These are phyloP conservation scores for Meteorus colon DNA, from an alignment of 2,888 invertebrate species.

Conservation along the genomic window DNA sequence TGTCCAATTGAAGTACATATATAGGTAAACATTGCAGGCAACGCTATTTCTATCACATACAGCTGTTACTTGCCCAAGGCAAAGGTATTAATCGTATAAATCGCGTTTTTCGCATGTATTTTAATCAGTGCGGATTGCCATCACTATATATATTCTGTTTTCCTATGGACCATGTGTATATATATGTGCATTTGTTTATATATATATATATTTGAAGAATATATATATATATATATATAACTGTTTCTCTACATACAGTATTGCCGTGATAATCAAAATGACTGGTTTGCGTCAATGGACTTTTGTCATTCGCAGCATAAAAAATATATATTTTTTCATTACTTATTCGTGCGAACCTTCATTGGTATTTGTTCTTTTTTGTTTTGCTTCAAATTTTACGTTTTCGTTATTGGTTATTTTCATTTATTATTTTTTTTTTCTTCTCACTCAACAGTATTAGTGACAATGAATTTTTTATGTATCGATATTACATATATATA, in stretches of 20 bases:
- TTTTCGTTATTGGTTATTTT: background rate
- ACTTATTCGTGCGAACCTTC: background rate
- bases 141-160: conserved; percentile 16
- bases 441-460: background rate
- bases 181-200: conserved; percentile 1
- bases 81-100: conserved; percentile 26
- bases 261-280: background rate
- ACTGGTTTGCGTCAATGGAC: conserved; percentile 8
- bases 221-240: conserved; percentile 8
- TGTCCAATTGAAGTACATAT: conserved; percentile 30
- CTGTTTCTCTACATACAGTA: conserved; percentile 10
- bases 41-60: conserved; percentile 21
- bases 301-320: conserved; percentile 16
- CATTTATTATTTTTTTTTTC: background rate
- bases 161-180: conserved; percentile 17
- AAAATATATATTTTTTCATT: background rate
- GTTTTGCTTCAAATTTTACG: background rate
- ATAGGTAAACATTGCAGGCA: conserved; percentile 19
- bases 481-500: background rate
- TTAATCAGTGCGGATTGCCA: conserved; percentile 21
- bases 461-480: background rate
- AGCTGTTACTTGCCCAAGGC: conserved; percentile 26
- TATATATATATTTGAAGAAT: background rate
- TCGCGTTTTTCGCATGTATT: conserved; percentile 17
- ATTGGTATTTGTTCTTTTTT: background rate